These are phyloP conservation scores for Myzus persicae DNA, from an alignment of 1,140 invertebrate species.

Conservation along the genomic window DNA sequence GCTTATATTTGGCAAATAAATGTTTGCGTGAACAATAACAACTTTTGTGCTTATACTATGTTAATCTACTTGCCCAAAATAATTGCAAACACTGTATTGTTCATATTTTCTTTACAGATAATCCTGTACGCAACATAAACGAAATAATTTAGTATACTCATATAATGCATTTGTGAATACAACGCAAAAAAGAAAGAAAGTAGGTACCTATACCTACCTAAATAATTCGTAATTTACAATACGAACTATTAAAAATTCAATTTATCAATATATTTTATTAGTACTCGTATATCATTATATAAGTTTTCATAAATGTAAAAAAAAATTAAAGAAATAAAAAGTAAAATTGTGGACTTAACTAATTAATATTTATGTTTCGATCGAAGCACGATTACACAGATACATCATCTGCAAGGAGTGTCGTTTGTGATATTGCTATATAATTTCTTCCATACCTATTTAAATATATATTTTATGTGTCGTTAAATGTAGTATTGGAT, in stretches of 20 bases:
- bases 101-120: neutral
- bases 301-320: neutral
- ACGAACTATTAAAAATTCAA: too few species aligned
- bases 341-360: neutral
- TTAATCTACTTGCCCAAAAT: neutral
- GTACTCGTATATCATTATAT: too few species aligned
- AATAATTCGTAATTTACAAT: too few species aligned
- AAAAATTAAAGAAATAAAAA: neutral
- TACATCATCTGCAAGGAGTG: too few species aligned
- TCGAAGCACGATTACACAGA: too few species aligned
- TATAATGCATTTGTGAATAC: too few species aligned
- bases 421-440: neutral
- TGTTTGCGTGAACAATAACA: neutral
- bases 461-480: too few species aligned
- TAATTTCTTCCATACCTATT: neutral
- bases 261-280: too few species aligned
- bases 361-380: too few species aligned
- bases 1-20: slow-evolving; percentile 1
- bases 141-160: too few species aligned
- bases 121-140: neutral
- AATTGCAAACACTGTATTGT: neutral
- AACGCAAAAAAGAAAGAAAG: too few species aligned
- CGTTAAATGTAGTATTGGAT: neutral
- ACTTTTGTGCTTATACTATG: neutral
- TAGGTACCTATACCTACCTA: too few species aligned